Percentiles rank a stretch among this genome's conserved stretches.
Conservation (phyloP, 2,797 vertebrate genomes). For the Microchirus variegatus region DNA sequence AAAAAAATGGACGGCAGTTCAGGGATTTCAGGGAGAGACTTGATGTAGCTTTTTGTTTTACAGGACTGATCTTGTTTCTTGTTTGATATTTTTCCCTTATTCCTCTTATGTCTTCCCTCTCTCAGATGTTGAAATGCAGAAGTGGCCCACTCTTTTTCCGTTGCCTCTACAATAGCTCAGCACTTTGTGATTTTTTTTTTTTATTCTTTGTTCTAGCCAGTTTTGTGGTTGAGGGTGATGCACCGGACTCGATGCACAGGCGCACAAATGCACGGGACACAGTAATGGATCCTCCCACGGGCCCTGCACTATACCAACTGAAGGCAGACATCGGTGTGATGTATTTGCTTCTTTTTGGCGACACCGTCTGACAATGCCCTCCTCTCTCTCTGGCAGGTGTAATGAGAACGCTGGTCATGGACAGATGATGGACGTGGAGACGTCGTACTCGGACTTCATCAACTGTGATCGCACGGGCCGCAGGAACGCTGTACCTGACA, state of each 20-base stretch:
- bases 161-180: not conserved
- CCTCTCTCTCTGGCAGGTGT: slow-evolving; percentile 68
- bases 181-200: not conserved
- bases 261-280: slow-evolving; percentile 15
- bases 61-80: too few species aligned
- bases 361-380: slow-evolving; percentile 23
- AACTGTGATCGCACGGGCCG: slow-evolving; percentile 94
- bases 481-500: slow-evolving; percentile 95
- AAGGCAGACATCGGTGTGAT: slow-evolving; percentile 1
- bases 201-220: slow-evolving; percentile 1
- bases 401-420: slow-evolving; percentile 84
- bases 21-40: too few species aligned
- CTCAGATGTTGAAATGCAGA: too few species aligned
- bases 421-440: slow-evolving; percentile 96
- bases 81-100: not conserved
- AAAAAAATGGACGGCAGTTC: too few species aligned
- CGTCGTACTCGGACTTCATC: slow-evolving; percentile 96
- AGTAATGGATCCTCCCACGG: slow-evolving; percentile 3
- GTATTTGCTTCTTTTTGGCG: slow-evolving; percentile 26
- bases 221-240: too few species aligned
- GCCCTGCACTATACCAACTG: not conserved
- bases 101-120: too few species aligned
- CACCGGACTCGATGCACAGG: too few species aligned
- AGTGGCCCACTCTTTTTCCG: too few species aligned
- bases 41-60: too few species aligned